Percentiles rank a stretch among this genome's conserved stretches.
These are phyloP conservation scores for Clupea harengus DNA, from an alignment of 2,113 vertebrate species.

Conservation along the genomic window DNA sequence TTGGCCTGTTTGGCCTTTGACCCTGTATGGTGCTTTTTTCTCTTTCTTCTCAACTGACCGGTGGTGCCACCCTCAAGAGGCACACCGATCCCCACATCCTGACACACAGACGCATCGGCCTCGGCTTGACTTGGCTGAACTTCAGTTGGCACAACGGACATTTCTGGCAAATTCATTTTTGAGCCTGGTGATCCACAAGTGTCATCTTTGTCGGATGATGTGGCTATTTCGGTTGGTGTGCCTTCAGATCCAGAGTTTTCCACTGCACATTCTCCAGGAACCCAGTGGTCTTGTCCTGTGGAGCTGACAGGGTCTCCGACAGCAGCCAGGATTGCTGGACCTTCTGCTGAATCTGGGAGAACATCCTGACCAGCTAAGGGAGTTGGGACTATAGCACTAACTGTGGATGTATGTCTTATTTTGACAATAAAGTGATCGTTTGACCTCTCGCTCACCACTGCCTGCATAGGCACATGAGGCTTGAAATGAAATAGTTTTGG, in stretches of 20 bases:
- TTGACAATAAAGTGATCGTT: slow-evolving; percentile 95
- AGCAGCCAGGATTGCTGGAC: neutral
- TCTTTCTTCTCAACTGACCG: slow-evolving; percentile 49
- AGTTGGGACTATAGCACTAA: neutral
- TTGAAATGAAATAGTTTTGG: slow-evolving; percentile 79
- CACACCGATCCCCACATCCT: neutral
- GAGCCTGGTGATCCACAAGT: neutral
- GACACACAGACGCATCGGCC: neutral
- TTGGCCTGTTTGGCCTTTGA: slow-evolving; percentile 63
- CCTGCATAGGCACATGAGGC: slow-evolving; percentile 88
- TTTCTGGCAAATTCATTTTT: neutral
- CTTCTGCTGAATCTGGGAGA: neutral
- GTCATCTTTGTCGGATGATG: neutral
- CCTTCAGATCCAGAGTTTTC: neutral
- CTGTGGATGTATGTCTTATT: slow-evolving; percentile 76
- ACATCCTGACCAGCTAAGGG: neutral
- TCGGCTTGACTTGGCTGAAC: neutral
- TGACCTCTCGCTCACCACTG: slow-evolving; percentile 93
- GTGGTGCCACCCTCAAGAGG: neutral
- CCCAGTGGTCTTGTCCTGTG: neutral
- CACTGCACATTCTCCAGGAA: neutral
- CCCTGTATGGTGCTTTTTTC: slow-evolving; percentile 54
- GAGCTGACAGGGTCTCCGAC: neutral
- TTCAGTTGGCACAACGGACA: neutral
- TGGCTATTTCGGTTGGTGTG: neutral